These are phyloP conservation scores for Fabriciana adippe DNA, from an alignment of 2,888 invertebrate species.

Conservation along the genomic window DNA sequence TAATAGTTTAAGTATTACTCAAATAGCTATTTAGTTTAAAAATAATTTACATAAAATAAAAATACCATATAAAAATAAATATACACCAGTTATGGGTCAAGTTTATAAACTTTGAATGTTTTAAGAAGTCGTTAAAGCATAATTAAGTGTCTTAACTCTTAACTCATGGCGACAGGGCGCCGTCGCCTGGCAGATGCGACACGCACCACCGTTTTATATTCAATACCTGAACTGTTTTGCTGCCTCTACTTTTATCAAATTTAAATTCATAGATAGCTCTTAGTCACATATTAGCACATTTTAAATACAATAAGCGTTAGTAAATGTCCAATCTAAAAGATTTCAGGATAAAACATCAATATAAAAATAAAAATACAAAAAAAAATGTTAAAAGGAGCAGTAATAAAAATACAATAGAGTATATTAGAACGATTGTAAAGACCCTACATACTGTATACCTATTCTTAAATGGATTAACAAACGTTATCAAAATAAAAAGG, in stretches of 20 bases:
- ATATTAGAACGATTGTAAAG: too few species aligned
- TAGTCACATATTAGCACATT: too few species aligned
- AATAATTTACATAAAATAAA: too few species aligned
- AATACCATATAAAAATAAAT: neutral
- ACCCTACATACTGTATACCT: too few species aligned
- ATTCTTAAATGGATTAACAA: neutral
- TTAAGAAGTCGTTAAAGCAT: constrained; percentile 35
- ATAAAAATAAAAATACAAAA: too few species aligned
- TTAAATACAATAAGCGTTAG: too few species aligned
- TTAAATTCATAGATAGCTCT: constrained; percentile 15
- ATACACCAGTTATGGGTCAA: neutral
- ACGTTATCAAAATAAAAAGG: constrained; percentile 18
- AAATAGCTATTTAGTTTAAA: too few species aligned
- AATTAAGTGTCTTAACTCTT: constrained; percentile 36
- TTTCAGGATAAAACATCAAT: too few species aligned
- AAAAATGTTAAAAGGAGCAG: too few species aligned
- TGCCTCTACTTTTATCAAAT: constrained; percentile 22
- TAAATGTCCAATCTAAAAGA: too few species aligned
- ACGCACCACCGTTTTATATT: constrained; percentile 16
- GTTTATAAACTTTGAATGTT: constrained; percentile 3
- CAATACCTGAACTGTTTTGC: constrained; percentile 19
- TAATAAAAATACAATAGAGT: too few species aligned
- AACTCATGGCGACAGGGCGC: constrained; percentile 34
- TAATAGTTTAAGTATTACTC: neutral
- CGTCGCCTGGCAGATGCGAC: constrained; percentile 20